Percentiles rank a stretch among this genome's conserved stretches.
phyloP scores from a whole-genome alignment of 1,140 invertebrate genomes.

The Diuraphis noxia region DNA sequence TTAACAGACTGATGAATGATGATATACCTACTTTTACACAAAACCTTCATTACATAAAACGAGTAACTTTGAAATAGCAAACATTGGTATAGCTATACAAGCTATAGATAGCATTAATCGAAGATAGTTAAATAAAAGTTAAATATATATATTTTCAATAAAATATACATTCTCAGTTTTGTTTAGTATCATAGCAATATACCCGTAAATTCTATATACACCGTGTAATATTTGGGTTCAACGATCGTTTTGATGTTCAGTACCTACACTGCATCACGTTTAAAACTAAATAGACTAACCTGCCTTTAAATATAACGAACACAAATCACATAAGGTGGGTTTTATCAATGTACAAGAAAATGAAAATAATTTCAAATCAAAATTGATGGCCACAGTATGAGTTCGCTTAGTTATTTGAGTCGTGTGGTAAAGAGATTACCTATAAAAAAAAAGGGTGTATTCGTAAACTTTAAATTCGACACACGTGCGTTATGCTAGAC shows the following conservation, averaged over 20 bases:
- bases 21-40: neutral
- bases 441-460: neutral
- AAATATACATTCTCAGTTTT: too few species aligned
- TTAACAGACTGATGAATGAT: neutral
- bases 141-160: neutral
- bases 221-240: neutral
- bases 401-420: constrained; percentile 29
- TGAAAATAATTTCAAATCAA: neutral
- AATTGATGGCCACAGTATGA: constrained; percentile 5
- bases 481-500: constrained; percentile 48
- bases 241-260: neutral
- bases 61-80: neutral
- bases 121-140: neutral
- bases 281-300: neutral
- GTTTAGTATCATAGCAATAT: neutral
- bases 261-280: neutral
- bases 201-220: neutral
- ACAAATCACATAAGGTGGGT: neutral
- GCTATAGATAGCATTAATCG: neutral
- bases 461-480: constrained; percentile 31
- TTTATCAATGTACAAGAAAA: constrained; percentile 10
- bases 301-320: neutral
- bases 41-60: neutral
- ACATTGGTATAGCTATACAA: neutral
- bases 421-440: constrained; percentile 23